Evolutionary conservation across 2,888 invertebrate species (phyloP).

Genomic region (Rotaria sp.): DNA sequence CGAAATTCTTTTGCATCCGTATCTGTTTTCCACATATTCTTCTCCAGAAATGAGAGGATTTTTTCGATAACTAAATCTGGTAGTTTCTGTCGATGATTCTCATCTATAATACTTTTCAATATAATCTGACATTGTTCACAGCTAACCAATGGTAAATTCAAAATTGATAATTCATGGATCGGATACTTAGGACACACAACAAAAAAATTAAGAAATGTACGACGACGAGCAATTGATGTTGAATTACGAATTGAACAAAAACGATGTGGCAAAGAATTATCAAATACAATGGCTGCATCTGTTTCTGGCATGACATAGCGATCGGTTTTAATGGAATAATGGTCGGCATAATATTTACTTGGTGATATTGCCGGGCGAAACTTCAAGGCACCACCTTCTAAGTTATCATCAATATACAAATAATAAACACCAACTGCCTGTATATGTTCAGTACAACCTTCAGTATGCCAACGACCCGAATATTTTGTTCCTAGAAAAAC

Average conservation of each 20-base stretch:
- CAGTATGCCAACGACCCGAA: too few species aligned
- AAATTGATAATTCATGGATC: not conserved
- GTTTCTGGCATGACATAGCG: not conserved
- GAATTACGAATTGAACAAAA: constrained; percentile 4
- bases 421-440: not conserved
- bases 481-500: too few species aligned
- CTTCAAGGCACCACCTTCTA: not conserved
- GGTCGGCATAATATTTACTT: not conserved
- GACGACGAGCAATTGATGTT: not conserved
- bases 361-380: not conserved
- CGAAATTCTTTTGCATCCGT: not conserved
- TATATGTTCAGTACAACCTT: not conserved
- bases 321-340: not conserved
- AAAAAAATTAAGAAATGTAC: constrained; percentile 5
- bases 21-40: not conserved
- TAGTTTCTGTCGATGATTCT: not conserved
- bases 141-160: not conserved
- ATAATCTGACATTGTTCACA: not conserved
- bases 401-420: not conserved
- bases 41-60: not conserved
- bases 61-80: not conserved
- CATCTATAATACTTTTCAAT: too few species aligned
- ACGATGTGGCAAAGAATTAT: not conserved
- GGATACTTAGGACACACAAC: not conserved
- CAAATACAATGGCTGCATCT: constrained; percentile 13